Evolutionary conservation across 2,113 vertebrate genomes (phyloP).

Genomic region (Podocnemis expansa): DNA sequence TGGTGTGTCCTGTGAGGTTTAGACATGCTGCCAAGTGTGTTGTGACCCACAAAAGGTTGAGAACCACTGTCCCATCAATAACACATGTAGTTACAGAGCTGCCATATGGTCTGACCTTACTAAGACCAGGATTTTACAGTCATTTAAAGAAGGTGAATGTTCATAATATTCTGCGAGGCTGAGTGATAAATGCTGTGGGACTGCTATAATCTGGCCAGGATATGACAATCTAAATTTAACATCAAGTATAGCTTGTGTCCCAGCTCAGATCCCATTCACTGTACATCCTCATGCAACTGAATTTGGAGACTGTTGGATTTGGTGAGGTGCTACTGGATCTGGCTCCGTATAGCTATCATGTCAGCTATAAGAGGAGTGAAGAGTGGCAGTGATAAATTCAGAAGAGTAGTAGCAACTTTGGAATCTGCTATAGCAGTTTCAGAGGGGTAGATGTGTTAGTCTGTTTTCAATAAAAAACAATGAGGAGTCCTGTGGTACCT

Average conservation of each 20-base stretch:
- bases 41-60: too few species aligned
- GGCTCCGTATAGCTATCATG: not conserved
- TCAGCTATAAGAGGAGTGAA: not conserved
- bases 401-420: not conserved
- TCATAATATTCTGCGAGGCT: not conserved
- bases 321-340: not conserved
- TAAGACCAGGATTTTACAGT: not conserved
- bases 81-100: not conserved
- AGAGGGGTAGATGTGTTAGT: too few species aligned
- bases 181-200: not conserved
- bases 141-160: not conserved
- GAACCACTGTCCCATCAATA: too few species aligned
- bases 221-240: not conserved
- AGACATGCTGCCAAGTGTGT: too few species aligned
- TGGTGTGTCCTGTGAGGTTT: too few species aligned
- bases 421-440: not conserved
- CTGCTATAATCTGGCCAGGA: accelerated
- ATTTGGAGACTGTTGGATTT: accelerated
- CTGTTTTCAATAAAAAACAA: too few species aligned
- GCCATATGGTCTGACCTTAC: not conserved
- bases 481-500: too few species aligned
- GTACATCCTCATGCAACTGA: accelerated
- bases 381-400: not conserved
- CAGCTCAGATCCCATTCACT: accelerated
- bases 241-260: not conserved